phyloP scores from a whole-genome alignment of 2,888 invertebrate genomes.

The Dascillus cervinus region DNA sequence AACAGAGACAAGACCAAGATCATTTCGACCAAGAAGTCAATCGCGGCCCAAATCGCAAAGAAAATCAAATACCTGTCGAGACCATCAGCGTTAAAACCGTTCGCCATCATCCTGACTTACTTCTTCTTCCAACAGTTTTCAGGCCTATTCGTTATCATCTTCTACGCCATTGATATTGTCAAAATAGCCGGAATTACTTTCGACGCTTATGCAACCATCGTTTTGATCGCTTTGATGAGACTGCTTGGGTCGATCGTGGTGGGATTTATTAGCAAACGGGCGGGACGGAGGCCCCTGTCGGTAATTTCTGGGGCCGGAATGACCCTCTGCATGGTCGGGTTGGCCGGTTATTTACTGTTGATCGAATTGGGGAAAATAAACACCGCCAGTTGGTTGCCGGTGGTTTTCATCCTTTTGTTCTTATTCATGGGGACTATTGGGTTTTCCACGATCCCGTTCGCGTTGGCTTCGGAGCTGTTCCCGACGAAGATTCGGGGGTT shows the following conservation, averaged over 20 bases:
- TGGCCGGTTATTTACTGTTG: slow-evolving; percentile 42
- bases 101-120: slow-evolving; percentile 42
- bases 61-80: slow-evolving; percentile 32
- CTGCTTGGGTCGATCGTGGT: slow-evolving; percentile 41
- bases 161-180: slow-evolving; percentile 49
- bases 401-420: slow-evolving; percentile 42
- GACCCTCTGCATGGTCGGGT: slow-evolving; percentile 45
- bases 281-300: slow-evolving; percentile 52
- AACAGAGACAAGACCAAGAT: slow-evolving; percentile 20
- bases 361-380: slow-evolving; percentile 26
- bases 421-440: slow-evolving; percentile 48
- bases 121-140: slow-evolving; percentile 54
- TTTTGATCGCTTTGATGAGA: slow-evolving; percentile 46
- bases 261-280: slow-evolving; percentile 44
- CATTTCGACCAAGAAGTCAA: background rate
- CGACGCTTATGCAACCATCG: slow-evolving; percentile 44
- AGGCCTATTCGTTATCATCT: slow-evolving; percentile 49
- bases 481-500: slow-evolving; percentile 47
- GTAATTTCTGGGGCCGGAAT: slow-evolving; percentile 51
- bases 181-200: slow-evolving; percentile 42
- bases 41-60: slow-evolving; percentile 15
- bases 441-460: slow-evolving; percentile 50
- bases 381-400: slow-evolving; percentile 37
- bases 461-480: slow-evolving; percentile 50
- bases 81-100: slow-evolving; percentile 43